A percentile compares a stretch with the other conserved stretches of the same genome.
These are phyloP conservation scores for Tupiocoris notatus DNA, from an alignment of 2,888 invertebrate genomes.

Conservation along the genomic window DNA sequence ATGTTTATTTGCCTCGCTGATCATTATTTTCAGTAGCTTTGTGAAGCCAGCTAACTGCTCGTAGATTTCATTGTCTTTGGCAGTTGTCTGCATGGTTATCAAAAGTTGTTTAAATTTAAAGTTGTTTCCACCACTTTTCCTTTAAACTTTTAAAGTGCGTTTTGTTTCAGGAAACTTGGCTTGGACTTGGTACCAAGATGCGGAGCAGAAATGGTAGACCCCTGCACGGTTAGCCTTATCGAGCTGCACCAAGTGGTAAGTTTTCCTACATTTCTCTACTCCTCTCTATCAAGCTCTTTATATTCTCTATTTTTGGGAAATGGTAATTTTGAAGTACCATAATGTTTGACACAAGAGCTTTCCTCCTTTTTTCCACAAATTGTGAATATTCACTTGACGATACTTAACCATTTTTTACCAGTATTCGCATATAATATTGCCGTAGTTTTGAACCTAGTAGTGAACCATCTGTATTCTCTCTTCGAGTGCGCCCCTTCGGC, in stretches of 20 bases:
- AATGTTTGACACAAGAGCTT: constrained; percentile 13
- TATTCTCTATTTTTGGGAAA: neutral
- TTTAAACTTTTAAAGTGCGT: too few species aligned
- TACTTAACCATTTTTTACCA: too few species aligned
- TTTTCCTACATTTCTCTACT: neutral
- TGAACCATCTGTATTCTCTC: too few species aligned
- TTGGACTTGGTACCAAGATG: constrained; percentile 88
- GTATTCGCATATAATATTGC: too few species aligned
- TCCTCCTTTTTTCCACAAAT: neutral
- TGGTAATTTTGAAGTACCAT: neutral
- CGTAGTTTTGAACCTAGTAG: neutral
- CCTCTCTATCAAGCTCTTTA: neutral
- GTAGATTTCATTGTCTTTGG: too few species aligned
- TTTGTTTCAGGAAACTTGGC: constrained; percentile 74
- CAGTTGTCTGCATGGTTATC: too few species aligned
- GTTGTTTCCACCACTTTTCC: too few species aligned
- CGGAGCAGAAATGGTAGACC: constrained; percentile 85
- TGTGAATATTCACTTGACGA: too few species aligned
- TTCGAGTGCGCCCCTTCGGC: neutral
- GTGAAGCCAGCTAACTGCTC: neutral
- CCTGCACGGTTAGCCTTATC: constrained; percentile 83
- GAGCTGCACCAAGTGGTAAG: constrained; percentile 84
- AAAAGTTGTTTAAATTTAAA: too few species aligned
- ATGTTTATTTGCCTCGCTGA: too few species aligned
- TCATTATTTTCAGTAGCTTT: neutral